A percentile compares a stretch with the other conserved stretches of the same genome.
Conservation (phyloP, 2,888 invertebrate genomes). For the Urechis unicinctus region DNA sequence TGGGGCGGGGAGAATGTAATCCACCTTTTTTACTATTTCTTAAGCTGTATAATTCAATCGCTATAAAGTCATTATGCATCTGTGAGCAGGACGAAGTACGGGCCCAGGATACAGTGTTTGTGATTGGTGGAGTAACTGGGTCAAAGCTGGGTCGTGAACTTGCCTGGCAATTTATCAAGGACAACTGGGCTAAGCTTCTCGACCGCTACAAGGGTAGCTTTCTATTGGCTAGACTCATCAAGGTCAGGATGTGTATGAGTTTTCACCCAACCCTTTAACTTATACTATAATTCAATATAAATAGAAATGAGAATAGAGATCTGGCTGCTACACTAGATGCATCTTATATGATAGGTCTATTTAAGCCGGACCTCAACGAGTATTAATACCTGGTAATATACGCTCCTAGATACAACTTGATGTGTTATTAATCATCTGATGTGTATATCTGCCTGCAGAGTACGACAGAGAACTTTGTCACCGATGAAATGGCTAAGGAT, state of each 20-base stretch:
- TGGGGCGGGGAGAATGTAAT: too few species aligned
- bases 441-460: conserved; percentile 47
- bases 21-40: neutral
- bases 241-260: too few species aligned
- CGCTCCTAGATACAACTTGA: neutral
- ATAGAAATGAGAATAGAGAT: neutral
- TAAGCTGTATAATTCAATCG: too few species aligned
- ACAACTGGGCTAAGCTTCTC: conserved; percentile 70
- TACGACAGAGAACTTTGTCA: conserved; percentile 81
- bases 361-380: too few species aligned
- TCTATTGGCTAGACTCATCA: conserved; percentile 73
- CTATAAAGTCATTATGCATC: too few species aligned
- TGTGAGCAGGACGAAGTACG: conserved; percentile 78
- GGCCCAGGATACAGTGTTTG: conserved; percentile 83
- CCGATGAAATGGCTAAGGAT: conserved; percentile 72
- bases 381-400: too few species aligned
- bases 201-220: conserved; percentile 75
- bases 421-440: conserved; percentile 1
- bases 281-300: too few species aligned
- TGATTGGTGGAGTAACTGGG: conserved; percentile 78
- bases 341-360: conserved; percentile 3
- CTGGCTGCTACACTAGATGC: neutral
- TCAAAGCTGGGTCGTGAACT: conserved; percentile 75
- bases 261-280: too few species aligned
- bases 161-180: conserved; percentile 85